Evolutionary conservation across 2,888 invertebrate genomes (phyloP), one percentile per base, ranked within the genome.

Genomic region (Anthoptus insignis): DNA sequence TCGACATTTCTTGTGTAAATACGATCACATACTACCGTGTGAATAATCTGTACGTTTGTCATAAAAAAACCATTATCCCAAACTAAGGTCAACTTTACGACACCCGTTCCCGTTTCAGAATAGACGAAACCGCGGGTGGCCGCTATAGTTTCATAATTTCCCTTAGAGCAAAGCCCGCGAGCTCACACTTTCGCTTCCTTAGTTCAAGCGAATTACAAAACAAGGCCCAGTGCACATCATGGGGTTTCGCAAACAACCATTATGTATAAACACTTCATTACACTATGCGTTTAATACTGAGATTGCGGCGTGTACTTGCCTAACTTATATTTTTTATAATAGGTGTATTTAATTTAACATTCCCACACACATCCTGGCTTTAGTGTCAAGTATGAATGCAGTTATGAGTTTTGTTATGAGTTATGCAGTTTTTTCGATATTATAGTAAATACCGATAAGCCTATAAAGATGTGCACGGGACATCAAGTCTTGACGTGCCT

Each of bases 191-290:
- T 65, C 45, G 54, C 64, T 65, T 65, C 59, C 59, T 53, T 24
- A 39, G 29, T 39, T 16, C 32, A 34, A 16, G 27, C 27, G 42
- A 39, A 54, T 59, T 59, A 59, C 59, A 52, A 59, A 52, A 52
- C 50, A 21, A 59, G 52, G 59, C 39, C n/a, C 14, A 16, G 29
- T 39, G 50, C 50, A 59, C 59, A 59, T 52, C 39, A 42, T 19
- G 42, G n/a, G 39, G 37, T 59, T 27, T 39, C 37, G 37, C 24
- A 59, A 39, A 59, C 39, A 37, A 13, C 59, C 50, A 59, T 59
- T 59, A 52, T 52, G 59, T 52, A 21, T 59, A 59, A 59, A 59
- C 24, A 54, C 56, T 59, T 57, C 64, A 57, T 64, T 64, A 50
- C 54, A 47, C 45, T 45, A 34, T 27, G 37, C 39, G 37, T 47